Evolutionary conservation across 2,113 vertebrate species (phyloP), one percentile per base, ranked within the genome.

Genomic region (Chaetodon auriga): DNA sequence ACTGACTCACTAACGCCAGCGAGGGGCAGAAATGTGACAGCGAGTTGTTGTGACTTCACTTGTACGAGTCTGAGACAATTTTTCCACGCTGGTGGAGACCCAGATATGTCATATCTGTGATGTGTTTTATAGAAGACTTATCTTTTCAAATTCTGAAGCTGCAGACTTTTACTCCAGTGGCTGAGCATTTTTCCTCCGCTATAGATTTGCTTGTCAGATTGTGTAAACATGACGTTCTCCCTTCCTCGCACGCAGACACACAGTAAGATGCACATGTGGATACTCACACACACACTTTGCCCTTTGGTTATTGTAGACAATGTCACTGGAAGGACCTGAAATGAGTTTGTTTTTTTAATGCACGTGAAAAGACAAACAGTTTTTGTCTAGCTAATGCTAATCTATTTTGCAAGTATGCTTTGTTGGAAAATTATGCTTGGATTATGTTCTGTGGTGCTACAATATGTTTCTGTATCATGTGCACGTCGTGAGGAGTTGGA

Each of bases 191-290:
- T 53, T 75, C 16, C 74, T 69, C 23, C 15, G 16, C 51, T 68
- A 83, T 86, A 89, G 84, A 89, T 84, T 85, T 82, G 73, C 90
- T 73, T 91, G 92, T 93, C 92, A 93, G 81, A 78, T 92, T 90
- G 91, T 70, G 88, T 93, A 89, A 92, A 90, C 75, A 77, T 90
- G 79, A 93, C 23, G 53, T 73, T 61, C 73, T 74, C 70, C 55
- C 75, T 64, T 55, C 19, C 55, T 45, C 60, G 5, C 72, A 55
- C 43, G 3, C 55, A 55, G 1, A 61, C 1, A 66, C 81, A 60
- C 58, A 36, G 30, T 23, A 36, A 23, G 19, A 64, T 48, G 19
- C 43, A 51, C 61, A 63, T 21, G 15, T 61, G 35, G 48, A 54
- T 7, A 48, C 41, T 18, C 68, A 19, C 43, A 51, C 9, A 30